phyloP scores from a whole-genome alignment of 2,888 invertebrate species.

The Hemaris fuciformis region DNA sequence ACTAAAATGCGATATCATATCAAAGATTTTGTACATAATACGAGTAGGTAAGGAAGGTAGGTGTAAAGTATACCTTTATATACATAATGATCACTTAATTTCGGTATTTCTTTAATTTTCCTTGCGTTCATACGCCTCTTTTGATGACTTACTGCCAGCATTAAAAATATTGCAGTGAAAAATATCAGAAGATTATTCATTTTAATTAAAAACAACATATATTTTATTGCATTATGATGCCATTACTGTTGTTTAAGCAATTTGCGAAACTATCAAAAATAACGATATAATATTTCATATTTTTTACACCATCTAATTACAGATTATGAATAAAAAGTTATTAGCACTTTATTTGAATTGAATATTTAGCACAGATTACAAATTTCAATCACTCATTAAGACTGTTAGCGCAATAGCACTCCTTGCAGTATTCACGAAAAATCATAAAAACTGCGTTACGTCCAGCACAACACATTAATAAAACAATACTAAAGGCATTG shows the following conservation, averaged over 20 bases:
- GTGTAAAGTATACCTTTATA: slow-evolving; percentile 3
- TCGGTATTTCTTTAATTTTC: neutral
- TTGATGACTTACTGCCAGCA: neutral
- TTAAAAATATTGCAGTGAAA: neutral
- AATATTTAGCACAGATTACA: neutral
- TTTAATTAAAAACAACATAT: neutral
- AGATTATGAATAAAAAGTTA: neutral
- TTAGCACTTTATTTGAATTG: neutral
- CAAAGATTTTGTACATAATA: no score
- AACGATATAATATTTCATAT: neutral
- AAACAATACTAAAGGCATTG: neutral
- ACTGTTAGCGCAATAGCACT: neutral
- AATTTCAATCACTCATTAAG: neutral
- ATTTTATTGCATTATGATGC: neutral
- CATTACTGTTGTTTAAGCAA: neutral
- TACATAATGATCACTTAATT: neutral
- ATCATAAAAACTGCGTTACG: neutral
- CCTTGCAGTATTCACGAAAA: neutral
- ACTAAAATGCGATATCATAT: no score
- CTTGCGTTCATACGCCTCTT: neutral
- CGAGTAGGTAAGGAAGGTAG: no score
- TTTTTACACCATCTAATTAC: neutral
- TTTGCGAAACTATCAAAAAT: neutral
- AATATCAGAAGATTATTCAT: neutral
- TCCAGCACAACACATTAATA: slow-evolving; percentile 7